phyloP scores from a whole-genome alignment of 2,888 invertebrate species.

The Elysia crispata region DNA sequence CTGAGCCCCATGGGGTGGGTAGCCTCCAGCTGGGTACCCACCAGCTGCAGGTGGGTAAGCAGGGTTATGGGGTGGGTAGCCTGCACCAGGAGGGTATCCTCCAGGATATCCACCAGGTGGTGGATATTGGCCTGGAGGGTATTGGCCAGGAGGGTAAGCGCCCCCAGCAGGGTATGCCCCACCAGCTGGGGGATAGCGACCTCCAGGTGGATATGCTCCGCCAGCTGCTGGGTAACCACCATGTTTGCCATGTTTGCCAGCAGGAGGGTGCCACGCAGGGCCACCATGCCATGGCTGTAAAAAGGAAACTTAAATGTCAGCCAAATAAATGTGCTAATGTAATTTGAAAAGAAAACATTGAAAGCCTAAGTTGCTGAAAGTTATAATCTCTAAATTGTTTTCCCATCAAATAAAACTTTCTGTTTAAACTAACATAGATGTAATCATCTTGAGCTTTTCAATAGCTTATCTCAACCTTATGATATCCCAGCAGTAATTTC shows the following conservation, averaged over 20 bases:
- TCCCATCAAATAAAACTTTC: no score
- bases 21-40: background rate
- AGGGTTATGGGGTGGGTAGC: constrained; percentile 26
- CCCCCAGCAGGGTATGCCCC: constrained; percentile 33
- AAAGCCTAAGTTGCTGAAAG: no score
- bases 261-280: constrained; percentile 36
- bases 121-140: constrained; percentile 43
- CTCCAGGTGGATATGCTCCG: constrained; percentile 43
- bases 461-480: no score
- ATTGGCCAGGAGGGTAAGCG: constrained; percentile 20
- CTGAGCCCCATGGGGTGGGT: background rate
- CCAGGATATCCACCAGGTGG: constrained; percentile 26
- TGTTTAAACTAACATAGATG: no score
- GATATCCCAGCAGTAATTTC: no score
- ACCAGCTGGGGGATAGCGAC: background rate
- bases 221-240: constrained; percentile 25
- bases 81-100: background rate
- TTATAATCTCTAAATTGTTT: no score
- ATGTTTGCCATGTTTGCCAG: constrained; percentile 31
- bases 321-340: no score
- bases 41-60: background rate
- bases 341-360: no score
- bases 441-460: no score
- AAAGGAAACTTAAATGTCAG: background rate
- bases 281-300: constrained; percentile 49